Base-by-base conservation (phyloP, 2,113 vertebrate genomes). In the Gopherus evgoodei region DNA sequence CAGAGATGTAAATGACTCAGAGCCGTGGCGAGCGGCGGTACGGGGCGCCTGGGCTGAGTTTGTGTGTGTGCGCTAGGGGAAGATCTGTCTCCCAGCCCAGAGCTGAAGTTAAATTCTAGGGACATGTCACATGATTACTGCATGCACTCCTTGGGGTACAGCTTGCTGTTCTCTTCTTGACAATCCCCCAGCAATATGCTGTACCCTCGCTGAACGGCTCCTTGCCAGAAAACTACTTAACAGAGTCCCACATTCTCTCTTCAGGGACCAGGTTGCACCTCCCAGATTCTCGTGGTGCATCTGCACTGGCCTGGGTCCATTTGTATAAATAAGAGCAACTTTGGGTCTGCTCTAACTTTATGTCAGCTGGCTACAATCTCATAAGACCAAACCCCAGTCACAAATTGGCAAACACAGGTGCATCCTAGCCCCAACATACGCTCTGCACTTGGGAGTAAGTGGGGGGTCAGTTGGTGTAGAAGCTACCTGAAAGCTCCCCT, bases 131-230 rank as follows among this genome's bases (percentile, higher is more conserved):
- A 49, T 49, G 47, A 49, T 49, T 49, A 11, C 47, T 49, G 47
- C 47, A 11, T 49, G 57, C 5, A 0, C 1, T 2, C 27, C 2
- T 78, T 29, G 59, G 57, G 62, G 50, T 42, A 7, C 21, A 44
- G 22, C 38, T 31, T 38, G 14, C 0, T 0, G 38, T 54, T 44
- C 21, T 78, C 75, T 31, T 80, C 24, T 17, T 24, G 11, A 16
- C 44, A 0, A 21, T 11, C 21, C 16, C n/a, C 52, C 82, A 88
- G 54, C 1, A 0, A 17, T 7, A 8, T 0, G 0, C 50, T 44
- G 38, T 59, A 35, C 31, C 62, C 81, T 72, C 14, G 22, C 44
- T 2, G 0, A 11, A n/a, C 25, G 11, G 50, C 76, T 56, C 44
- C n/a, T 17, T 65, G 65, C 65, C 65, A n/a, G n/a, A 72, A 72